These are phyloP conservation scores for Acanthis flammea DNA, from an alignment of 2,797 vertebrate species.

Conservation along the genomic window DNA sequence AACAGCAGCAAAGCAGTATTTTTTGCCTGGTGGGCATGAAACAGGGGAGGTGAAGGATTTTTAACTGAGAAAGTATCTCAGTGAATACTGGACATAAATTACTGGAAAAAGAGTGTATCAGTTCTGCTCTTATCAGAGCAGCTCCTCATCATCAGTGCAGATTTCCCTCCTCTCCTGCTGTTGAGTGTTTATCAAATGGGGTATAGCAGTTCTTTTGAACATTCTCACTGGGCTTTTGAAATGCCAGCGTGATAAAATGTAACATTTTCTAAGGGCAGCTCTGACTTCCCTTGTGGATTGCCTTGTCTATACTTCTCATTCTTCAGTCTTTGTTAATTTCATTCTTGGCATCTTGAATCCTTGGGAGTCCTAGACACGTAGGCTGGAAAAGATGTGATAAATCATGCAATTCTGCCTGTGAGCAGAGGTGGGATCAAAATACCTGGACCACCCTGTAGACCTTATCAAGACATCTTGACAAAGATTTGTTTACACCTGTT, in stretches of 20 bases:
- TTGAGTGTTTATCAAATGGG: background rate
- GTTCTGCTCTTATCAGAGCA: background rate
- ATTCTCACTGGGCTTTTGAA: background rate
- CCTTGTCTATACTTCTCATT: background rate
- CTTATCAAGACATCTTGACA: background rate
- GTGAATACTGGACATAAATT: background rate
- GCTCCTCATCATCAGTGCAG: background rate
- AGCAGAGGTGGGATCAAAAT: background rate
- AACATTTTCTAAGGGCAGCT: background rate
- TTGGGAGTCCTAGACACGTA: background rate
- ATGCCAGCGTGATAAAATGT: background rate
- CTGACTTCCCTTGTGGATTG: background rate
- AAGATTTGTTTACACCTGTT: background rate
- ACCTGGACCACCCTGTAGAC: background rate
- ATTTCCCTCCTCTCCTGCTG: background rate
- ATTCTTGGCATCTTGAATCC: background rate
- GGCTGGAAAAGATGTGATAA: background rate
- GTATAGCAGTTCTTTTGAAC: background rate
- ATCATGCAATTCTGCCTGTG: background rate
- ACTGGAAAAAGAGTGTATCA: background rate
- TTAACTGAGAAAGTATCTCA: background rate
- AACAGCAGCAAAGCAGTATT: background rate
- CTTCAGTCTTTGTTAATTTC: background rate
- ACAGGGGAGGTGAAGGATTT: background rate
- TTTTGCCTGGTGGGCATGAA: background rate